These are phyloP conservation scores for Tokudaia muenninki DNA, from an alignment of 2,797 vertebrate genomes.

Conservation along the genomic window DNA sequence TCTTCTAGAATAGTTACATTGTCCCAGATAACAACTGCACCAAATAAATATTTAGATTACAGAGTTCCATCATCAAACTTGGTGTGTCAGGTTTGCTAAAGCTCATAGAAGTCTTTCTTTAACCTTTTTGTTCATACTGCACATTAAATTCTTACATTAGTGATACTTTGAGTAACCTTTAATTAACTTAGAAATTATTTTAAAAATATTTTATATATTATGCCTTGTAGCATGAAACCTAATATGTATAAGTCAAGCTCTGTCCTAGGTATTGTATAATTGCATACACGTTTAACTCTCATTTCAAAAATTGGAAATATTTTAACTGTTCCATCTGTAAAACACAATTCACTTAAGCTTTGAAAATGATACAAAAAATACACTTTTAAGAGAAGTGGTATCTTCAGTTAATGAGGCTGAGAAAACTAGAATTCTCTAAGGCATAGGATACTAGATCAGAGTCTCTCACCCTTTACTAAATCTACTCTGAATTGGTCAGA, in stretches of 20 bases:
- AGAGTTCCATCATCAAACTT: background rate
- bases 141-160: background rate
- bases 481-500: too few relatives aligned
- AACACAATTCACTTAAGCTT: background rate
- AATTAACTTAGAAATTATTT: background rate
- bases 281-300: background rate
- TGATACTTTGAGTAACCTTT: background rate
- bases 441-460: background rate
- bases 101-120: background rate
- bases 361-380: background rate
- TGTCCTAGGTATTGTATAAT: background rate
- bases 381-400: background rate
- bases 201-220: background rate
- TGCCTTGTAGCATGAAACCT: background rate
- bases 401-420: background rate
- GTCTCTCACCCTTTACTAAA: background rate
- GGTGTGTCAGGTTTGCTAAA: background rate
- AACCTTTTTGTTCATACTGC: background rate
- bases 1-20: background rate
- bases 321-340: background rate
- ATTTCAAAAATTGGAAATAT: background rate
- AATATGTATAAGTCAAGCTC: background rate
- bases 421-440: background rate
- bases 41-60: background rate
- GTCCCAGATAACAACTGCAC: background rate